Conservation (phyloP, 2,797 vertebrate genomes). For the Tapirus indicus region DNA sequence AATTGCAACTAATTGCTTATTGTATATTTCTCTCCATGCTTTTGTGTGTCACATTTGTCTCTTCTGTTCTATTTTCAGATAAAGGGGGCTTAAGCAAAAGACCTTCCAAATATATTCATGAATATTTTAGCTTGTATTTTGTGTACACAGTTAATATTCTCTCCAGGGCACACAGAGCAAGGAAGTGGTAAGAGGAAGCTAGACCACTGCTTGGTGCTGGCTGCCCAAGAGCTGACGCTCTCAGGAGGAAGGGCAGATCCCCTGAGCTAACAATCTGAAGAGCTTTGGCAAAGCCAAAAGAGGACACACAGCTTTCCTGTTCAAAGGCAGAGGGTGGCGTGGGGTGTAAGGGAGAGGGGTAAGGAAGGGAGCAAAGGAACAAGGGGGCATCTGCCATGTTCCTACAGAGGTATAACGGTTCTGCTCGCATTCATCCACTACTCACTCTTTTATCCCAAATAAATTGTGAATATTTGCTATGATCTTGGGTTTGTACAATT, state of each 20-base stretch:
- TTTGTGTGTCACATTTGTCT: conserved; percentile 50
- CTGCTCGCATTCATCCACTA: neutral
- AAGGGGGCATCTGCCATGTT: neutral
- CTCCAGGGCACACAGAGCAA: conserved; percentile 60
- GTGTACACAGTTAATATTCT: conserved; percentile 76
- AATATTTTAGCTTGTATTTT: conserved; percentile 81
- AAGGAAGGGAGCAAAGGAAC: neutral
- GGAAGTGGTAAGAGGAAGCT: conserved; percentile 32
- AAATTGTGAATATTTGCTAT: neutral
- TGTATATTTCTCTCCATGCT: conserved; percentile 8
- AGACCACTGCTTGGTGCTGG: neutral
- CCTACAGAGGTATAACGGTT: neutral
- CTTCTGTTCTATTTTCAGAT: conserved; percentile 76
- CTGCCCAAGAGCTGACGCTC: neutral
- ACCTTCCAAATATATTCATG: conserved; percentile 67
- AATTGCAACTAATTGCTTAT: conserved; percentile 44
- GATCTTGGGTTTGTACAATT: neutral
- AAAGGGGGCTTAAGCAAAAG: conserved; percentile 61
- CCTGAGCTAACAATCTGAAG: neutral
- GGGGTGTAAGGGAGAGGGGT: accelerated
- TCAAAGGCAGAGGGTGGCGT: neutral
- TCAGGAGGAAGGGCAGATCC: neutral
- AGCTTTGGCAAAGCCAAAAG: neutral
- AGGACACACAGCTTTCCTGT: neutral
- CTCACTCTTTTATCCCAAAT: neutral